These are phyloP conservation scores for Murina feae DNA, from an alignment of 2,113 vertebrate genomes.

Conservation along the genomic window DNA sequence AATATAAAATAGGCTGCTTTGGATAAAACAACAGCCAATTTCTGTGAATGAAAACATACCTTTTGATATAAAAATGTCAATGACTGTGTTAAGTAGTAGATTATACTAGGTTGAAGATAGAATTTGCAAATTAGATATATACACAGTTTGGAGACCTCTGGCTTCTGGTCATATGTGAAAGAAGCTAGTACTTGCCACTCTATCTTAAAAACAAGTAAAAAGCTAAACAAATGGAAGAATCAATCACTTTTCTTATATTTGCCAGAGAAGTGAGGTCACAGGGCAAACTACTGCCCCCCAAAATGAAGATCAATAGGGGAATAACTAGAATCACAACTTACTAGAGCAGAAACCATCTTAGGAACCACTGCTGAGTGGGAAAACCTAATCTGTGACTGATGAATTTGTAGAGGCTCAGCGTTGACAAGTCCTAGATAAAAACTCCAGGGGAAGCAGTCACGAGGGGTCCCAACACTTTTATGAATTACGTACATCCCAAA, in stretches of 20 bases:
- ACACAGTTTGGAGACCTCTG: neutral
- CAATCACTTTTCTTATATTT: neutral
- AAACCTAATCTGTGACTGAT: neutral
- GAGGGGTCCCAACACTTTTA: neutral
- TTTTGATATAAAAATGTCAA: neutral
- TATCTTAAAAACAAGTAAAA: neutral
- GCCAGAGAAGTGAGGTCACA: too few species aligned
- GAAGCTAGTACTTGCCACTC: neutral
- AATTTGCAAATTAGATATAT: neutral
- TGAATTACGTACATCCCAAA: neutral
- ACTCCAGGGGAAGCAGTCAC: neutral
- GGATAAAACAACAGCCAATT: neutral
- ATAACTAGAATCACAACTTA: neutral
- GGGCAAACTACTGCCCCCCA: too few species aligned
- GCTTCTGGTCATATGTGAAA: neutral
- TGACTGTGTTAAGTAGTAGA: neutral
- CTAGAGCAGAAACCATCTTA: neutral
- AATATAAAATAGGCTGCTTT: neutral
- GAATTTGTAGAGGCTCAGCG: neutral
- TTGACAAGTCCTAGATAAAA: neutral
- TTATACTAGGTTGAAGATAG: neutral
- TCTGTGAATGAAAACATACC: neutral
- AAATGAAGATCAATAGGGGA: neutral
- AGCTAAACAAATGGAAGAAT: neutral
- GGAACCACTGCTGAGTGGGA: neutral